phyloP scores from a whole-genome alignment of 2,888 invertebrate species.

The Cataglyphis rosenhaueri region DNA sequence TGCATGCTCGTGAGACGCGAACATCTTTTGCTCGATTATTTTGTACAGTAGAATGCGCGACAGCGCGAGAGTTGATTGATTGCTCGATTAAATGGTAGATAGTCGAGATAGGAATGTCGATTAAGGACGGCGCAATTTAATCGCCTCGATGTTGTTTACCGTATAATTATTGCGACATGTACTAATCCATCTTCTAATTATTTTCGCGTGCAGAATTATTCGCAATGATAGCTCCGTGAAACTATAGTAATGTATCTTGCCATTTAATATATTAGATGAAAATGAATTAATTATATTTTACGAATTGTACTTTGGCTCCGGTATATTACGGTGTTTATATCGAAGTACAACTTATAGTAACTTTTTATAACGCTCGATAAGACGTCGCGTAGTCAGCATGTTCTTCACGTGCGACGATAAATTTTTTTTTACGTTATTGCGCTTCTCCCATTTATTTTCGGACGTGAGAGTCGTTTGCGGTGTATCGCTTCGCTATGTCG shows the following conservation, averaged over 20 bases:
- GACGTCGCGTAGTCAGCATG: background rate
- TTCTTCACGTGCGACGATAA: background rate
- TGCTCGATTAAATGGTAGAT: conserved; percentile 24
- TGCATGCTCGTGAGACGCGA: conserved; percentile 5
- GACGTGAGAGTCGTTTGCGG: conserved; percentile 53
- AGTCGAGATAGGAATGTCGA: conserved; percentile 34
- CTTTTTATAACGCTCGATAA: background rate
- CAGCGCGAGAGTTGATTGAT: conserved; percentile 32
- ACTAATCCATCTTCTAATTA: conserved; percentile 44
- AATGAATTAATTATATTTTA: conserved; percentile 22
- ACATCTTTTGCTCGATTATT: conserved; percentile 24
- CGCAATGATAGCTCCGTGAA: background rate
- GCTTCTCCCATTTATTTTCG: conserved; percentile 56
- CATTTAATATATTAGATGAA: background rate
- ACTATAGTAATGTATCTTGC: background rate
- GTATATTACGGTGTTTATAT: background rate
- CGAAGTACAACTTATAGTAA: conserved; percentile 10
- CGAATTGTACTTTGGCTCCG: background rate
- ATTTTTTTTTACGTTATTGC: conserved; percentile 36
- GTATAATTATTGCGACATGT: conserved; percentile 37
- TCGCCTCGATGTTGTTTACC: conserved; percentile 17
- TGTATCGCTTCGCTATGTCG: conserved; percentile 32
- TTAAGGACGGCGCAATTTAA: conserved; percentile 30
- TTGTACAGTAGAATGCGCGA: background rate
- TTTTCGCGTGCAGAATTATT: background rate